Conservation (phyloP, 2,113 vertebrate species). For the Steatornis caripensis region DNA sequence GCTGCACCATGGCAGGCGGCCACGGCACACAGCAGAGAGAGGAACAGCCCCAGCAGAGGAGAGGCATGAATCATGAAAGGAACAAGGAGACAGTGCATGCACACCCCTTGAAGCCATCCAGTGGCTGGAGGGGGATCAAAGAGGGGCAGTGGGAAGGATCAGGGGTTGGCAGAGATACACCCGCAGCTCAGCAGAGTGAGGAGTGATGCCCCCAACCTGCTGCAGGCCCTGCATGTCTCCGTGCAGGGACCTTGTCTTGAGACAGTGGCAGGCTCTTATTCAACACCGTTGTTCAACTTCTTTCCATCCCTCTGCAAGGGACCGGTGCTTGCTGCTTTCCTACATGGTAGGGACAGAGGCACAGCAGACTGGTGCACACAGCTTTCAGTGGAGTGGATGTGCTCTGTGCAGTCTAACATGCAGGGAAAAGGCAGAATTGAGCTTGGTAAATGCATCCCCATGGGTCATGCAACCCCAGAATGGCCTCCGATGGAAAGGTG, state of each 20-base stretch:
- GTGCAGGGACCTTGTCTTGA: rapidly evolving
- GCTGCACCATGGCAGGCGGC: not conserved
- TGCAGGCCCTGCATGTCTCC: rapidly evolving
- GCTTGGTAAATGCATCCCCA: not conserved
- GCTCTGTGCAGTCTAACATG: rapidly evolving
- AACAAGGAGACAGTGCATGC: not conserved
- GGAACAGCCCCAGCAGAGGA: not conserved
- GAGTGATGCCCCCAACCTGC: rapidly evolving
- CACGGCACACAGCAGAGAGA: not conserved
- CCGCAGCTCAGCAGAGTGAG: rapidly evolving
- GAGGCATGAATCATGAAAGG: not conserved
- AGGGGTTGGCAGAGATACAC: not conserved
- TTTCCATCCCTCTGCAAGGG: not conserved
- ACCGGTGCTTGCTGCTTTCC: not conserved
- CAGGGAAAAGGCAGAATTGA: not conserved
- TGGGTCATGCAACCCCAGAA: not conserved
- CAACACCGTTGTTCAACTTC: too few species aligned
- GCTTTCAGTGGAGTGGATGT: not conserved
- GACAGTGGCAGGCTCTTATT: rapidly evolving
- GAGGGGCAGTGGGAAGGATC: not conserved
- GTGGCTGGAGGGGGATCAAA: not conserved
- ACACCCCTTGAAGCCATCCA: not conserved
- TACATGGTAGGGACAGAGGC: not conserved
- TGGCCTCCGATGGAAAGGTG: not conserved
- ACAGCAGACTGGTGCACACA: not conserved